Conservation (phyloP, 2,113 vertebrate genomes). For the Gulo gulo region DNA sequence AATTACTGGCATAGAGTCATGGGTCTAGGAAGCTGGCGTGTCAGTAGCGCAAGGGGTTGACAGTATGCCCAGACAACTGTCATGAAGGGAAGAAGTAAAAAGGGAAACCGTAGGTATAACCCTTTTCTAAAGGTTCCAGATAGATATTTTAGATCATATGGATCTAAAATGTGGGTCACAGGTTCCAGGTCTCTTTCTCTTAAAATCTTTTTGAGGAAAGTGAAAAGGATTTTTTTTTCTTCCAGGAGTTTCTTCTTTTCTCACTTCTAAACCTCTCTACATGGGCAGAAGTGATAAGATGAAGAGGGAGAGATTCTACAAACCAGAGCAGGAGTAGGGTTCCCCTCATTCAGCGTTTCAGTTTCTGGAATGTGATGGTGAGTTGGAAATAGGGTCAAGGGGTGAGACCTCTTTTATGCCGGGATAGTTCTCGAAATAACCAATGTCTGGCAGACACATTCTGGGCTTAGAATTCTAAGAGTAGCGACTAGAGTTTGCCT, state of each 20-base stretch:
- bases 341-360: neutral
- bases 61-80: neutral
- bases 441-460: neutral
- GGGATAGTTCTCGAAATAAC: neutral
- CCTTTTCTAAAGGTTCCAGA: neutral
- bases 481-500: neutral
- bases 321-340: neutral
- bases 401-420: neutral
- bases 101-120: neutral
- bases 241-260: neutral
- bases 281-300: neutral
- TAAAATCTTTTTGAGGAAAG: neutral
- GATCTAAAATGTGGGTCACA: neutral
- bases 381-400: neutral
- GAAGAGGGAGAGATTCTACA: neutral
- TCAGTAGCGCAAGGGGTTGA: too few species aligned
- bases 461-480: neutral
- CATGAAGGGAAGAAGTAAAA: neutral
- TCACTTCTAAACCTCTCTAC: neutral
- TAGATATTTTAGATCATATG: neutral
- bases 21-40: neutral
- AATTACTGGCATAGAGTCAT: neutral
- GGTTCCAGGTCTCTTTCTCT: neutral
- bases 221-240: neutral
- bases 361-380: neutral